phyloP scores from a whole-genome alignment of 2,113 vertebrate genomes.

The Hydrochoerus hydrochaeris region DNA sequence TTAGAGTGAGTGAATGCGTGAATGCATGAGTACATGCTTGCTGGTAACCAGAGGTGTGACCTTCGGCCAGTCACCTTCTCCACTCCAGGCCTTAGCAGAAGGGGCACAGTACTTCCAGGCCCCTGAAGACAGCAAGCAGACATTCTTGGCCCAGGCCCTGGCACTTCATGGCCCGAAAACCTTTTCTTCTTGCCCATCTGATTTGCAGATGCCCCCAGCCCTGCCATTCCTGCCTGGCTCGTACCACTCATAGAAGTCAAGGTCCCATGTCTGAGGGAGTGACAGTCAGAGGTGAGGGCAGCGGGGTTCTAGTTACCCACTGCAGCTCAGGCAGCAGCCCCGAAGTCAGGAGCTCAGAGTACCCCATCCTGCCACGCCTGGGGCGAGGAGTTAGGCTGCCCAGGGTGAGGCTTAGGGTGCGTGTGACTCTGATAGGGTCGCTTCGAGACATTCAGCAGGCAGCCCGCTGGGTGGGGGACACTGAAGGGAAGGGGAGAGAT shows the following conservation, averaged over 20 bases:
- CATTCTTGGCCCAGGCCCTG: not conserved
- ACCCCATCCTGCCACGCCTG: not conserved
- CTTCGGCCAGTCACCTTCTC: rapidly evolving
- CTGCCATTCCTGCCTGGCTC: not conserved
- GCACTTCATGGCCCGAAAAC: not conserved
- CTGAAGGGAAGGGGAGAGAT: not conserved
- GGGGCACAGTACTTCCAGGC: rapidly evolving
- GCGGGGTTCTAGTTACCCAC: rapidly evolving
- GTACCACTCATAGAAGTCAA: not conserved
- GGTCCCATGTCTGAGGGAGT: not conserved
- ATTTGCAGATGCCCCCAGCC: not conserved
- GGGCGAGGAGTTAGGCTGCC: not conserved
- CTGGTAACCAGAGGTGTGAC: not conserved
- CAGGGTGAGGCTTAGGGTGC: rapidly evolving
- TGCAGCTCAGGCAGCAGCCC: not conserved
- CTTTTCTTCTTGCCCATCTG: not conserved
- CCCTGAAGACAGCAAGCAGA: too few species aligned
- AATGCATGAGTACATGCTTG: rapidly evolving
- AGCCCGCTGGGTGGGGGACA: not conserved
- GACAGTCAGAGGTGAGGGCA: too few species aligned
- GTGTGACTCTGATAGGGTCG: not conserved
- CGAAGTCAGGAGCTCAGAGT: not conserved
- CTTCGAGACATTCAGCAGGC: not conserved
- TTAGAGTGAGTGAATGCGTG: not conserved
- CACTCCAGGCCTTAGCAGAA: not conserved